Base-by-base conservation (phyloP, 2,113 vertebrate species). In the Zootoca vivipara region DNA sequence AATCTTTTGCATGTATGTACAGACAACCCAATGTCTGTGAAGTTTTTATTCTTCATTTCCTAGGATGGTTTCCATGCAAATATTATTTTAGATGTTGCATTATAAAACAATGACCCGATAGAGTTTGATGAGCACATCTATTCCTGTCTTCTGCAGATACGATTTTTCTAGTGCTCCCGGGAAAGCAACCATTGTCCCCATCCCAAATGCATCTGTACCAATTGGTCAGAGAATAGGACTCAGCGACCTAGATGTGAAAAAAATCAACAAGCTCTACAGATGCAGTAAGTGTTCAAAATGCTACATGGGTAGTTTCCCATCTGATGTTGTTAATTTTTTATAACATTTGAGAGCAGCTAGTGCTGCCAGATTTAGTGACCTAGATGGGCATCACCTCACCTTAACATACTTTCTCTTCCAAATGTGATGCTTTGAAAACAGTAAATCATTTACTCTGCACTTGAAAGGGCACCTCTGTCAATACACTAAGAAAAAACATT, bases 251-350 rank as follows among this genome's bases (percentile, higher is more conserved):
- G 96, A 96, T 75, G 94, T 95, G 40, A 94, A 93, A 85, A 96
- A 96, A 93, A 95, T 97, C 90, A 96, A 96, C 92, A 96, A 90
- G 87, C 94, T 97, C 33, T 97, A 96, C 89, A 94, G 93, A 35
- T 97, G 96, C 92, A 94, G 96, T 96, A 94, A 96, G 96, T 96
- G 42, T 40, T 82, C 30, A 70, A 79, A 22, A 65, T 42, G 52
- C 4, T 85, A 90, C 18, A 24, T 42, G 20, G 26, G 28, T 58
- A 15, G 52, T 72, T 79, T 52, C 28, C 20, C 52, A 78, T 46
- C 0, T 24, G 33, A 38, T 9, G 30, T 35, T 5, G 62, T 56
- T 64, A 69, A 91, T 82, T 89, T 18, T 40, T 91, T 70, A 79
- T 15, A 69, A 72, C 2, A 90, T 62, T 64, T 91, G 79, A 83